A percentile compares a stretch with the other conserved stretches of the same genome.
Conservation (phyloP, 2,113 vertebrate genomes). For the Epinephelus cyanopodus region DNA sequence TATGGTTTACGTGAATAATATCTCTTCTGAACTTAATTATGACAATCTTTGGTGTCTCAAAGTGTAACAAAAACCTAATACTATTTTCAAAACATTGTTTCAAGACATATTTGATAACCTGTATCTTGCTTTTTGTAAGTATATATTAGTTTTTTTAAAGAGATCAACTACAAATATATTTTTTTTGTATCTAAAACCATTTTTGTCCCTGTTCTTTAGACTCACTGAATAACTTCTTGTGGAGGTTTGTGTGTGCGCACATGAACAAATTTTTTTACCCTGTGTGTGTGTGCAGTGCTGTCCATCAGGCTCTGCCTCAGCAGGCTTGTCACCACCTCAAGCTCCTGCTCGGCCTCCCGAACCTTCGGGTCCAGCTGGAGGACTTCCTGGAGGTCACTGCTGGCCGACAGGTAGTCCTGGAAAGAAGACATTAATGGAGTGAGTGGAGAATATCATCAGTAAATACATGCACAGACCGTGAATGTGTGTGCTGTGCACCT, state of each 20-base stretch:
- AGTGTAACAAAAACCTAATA: background rate
- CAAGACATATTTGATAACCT: too few relatives aligned
- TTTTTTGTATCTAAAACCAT: too few relatives aligned
- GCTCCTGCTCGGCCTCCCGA: conserved; percentile 89
- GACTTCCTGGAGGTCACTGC: conserved; percentile 90
- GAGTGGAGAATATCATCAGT: accelerated
- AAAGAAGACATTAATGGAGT: background rate
- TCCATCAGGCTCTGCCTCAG: conserved; percentile 79
- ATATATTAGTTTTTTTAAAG: too few relatives aligned
- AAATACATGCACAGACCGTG: background rate
- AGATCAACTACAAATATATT: too few relatives aligned
- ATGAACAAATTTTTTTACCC: conserved; percentile 60
- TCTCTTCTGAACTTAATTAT: background rate
- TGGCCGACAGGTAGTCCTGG: conserved; percentile 92
- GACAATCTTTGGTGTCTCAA: background rate
- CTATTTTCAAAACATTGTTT: background rate
- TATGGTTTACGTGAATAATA: background rate
- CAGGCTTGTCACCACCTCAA: conserved; percentile 86
- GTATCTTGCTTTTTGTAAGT: too few relatives aligned
- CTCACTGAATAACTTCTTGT: background rate
- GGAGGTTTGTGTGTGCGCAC: background rate
- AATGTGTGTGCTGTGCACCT: conserved; percentile 81
- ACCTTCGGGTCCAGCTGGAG: conserved; percentile 89
- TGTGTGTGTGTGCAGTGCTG: conserved; percentile 68
- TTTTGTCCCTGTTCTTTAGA: background rate